Conservation (phyloP, 2,888 invertebrate genomes). For the Parnassius mnemosyne region DNA sequence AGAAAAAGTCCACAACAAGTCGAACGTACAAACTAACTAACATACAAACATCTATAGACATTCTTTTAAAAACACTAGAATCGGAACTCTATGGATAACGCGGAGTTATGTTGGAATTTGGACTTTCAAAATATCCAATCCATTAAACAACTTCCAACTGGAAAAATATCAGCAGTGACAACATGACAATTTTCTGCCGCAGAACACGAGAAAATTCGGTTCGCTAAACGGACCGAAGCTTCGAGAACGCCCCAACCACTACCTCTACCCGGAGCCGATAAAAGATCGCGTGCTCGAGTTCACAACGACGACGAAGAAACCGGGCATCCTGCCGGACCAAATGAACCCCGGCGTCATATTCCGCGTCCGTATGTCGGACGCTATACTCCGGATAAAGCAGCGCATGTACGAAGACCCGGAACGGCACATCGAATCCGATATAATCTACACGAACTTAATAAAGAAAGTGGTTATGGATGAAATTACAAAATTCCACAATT, state of each 20-base stretch:
- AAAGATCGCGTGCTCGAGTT: conserved; percentile 66
- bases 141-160: neutral
- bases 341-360: conserved; percentile 75
- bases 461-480: conserved; percentile 74
- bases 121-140: no score
- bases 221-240: conserved; percentile 60
- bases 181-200: conserved; percentile 47
- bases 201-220: conserved; percentile 55
- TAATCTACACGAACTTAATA: conserved; percentile 70
- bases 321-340: conserved; percentile 66
- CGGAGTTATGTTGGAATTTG: neutral
- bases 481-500: conserved; percentile 70
- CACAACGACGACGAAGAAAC: conserved; percentile 58
- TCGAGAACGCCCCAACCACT: conserved; percentile 68
- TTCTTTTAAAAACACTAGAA: no score
- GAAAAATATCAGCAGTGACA: neutral
- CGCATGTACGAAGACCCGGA: conserved; percentile 75
- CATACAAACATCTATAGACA: no score
- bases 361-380: conserved; percentile 71
- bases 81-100: no score
- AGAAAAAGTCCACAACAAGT: no score
- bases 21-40: no score
- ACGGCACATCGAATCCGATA: conserved; percentile 69
- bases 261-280: conserved; percentile 67
- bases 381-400: conserved; percentile 68